Evolutionary conservation across 1,140 invertebrate species (phyloP).

Genomic region (Hetaerina americana): DNA sequence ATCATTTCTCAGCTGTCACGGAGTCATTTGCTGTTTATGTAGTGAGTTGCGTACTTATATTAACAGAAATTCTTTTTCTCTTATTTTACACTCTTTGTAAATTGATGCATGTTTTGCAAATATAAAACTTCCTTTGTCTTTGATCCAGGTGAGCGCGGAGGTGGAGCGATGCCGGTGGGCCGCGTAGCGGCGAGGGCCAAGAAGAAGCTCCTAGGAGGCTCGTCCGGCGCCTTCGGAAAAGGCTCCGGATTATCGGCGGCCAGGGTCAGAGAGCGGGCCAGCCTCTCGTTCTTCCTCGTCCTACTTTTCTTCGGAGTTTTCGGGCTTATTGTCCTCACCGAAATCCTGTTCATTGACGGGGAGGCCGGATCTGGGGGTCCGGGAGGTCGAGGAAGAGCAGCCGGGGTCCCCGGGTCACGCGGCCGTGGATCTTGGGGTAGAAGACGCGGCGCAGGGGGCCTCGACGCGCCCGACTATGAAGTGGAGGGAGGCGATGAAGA

Average conservation of each 20-base stretch:
- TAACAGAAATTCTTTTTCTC: too few species aligned
- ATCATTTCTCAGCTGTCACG: too few species aligned
- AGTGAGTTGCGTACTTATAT: too few species aligned
- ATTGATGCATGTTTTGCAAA: too few species aligned
- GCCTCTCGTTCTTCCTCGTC: conserved; percentile 76
- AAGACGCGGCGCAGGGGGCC: conserved; percentile 22
- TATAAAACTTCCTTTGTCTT: too few species aligned
- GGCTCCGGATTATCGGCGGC: background rate
- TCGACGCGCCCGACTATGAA: conserved; percentile 32
- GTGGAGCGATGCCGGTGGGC: background rate
- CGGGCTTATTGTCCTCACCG: conserved; percentile 67
- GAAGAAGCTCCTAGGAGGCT: background rate
- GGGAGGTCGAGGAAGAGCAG: background rate
- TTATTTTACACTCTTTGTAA: too few species aligned
- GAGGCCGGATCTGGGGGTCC: conserved; percentile 27
- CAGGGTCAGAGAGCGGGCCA: conserved; percentile 50
- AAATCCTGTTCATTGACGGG: conserved; percentile 62
- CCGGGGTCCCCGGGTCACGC: background rate
- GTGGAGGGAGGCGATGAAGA: conserved; percentile 26
- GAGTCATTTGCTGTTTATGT: too few species aligned
- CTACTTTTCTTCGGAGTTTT: conserved; percentile 82
- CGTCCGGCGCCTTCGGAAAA: background rate
- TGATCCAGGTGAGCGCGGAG: background rate
- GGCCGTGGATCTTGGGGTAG: conserved; percentile 8
- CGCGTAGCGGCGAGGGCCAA: background rate